phyloP scores from a whole-genome alignment of 2,888 invertebrate species.

The Tenthredo livida region DNA sequence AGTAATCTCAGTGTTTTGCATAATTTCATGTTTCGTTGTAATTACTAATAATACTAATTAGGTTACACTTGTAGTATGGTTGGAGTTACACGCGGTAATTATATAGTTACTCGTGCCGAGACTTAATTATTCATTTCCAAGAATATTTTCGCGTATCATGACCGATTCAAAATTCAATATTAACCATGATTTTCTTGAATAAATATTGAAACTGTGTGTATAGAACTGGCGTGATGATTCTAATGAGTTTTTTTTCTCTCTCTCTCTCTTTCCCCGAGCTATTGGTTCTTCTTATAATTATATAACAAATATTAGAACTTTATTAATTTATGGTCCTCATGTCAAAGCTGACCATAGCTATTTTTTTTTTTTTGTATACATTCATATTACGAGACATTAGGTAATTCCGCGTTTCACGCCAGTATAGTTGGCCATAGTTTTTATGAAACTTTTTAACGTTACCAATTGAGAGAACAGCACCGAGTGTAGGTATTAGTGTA shows the following conservation, averaged over 20 bases:
- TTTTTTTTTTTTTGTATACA: background rate
- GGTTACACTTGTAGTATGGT: slow-evolving; percentile 11
- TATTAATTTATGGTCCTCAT: background rate
- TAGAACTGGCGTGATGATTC: background rate
- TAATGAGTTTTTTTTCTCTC: background rate
- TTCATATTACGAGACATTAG: background rate
- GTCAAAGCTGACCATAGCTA: background rate
- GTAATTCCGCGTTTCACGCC: slow-evolving; percentile 19
- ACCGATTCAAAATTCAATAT: background rate
- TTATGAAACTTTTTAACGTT: background rate
- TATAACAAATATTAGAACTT: background rate
- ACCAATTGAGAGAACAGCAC: background rate
- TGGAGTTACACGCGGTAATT: background rate
- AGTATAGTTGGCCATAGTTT: background rate
- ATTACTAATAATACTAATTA: slow-evolving; percentile 40
- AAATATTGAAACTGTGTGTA: background rate
- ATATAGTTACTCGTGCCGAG: background rate
- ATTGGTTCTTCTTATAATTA: background rate
- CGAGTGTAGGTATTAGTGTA: background rate
- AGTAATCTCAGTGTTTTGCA: slow-evolving; percentile 37
- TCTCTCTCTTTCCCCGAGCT: background rate
- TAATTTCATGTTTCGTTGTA: slow-evolving; percentile 38
- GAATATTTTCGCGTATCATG: background rate
- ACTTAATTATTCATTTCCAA: background rate
- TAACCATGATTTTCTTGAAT: background rate